Conservation (phyloP, 2,797 vertebrate genomes). For the Atherinosoma microstoma region DNA sequence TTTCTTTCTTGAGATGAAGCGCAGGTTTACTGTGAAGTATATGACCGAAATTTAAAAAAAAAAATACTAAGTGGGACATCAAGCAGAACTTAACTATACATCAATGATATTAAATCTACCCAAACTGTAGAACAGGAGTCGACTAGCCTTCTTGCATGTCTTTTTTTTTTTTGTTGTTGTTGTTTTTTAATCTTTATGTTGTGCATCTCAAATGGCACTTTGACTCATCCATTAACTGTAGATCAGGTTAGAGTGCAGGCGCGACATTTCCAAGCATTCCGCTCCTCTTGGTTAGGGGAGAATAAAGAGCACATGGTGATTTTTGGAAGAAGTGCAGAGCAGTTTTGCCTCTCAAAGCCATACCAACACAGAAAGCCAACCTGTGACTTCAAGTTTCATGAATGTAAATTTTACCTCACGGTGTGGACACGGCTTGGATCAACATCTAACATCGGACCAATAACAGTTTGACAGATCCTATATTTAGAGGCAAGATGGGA, state of each 20-base stretch:
- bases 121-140: slow-evolving; percentile 49
- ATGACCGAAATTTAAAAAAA: slow-evolving; percentile 38
- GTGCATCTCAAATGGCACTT: slow-evolving; percentile 78
- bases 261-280: slow-evolving; percentile 79
- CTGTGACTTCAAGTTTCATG: slow-evolving; percentile 78
- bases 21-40: slow-evolving; percentile 63
- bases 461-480: slow-evolving; percentile 65
- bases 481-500: slow-evolving; percentile 51
- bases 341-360: slow-evolving; percentile 77
- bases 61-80: slow-evolving; percentile 49
- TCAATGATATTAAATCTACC: slow-evolving; percentile 48
- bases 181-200: slow-evolving; percentile 17
- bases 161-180: background rate
- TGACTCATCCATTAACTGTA: slow-evolving; percentile 76
- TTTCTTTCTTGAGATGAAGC: slow-evolving; percentile 54
- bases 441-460: slow-evolving; percentile 81
- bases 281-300: slow-evolving; percentile 59
- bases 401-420: slow-evolving; percentile 84
- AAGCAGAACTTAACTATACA: slow-evolving; percentile 41
- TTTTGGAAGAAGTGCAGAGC: slow-evolving; percentile 56
- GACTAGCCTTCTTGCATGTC: slow-evolving; percentile 26
- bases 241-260: slow-evolving; percentile 71
- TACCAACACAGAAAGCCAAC: slow-evolving; percentile 78
- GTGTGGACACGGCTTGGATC: slow-evolving; percentile 75
- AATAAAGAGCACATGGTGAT: slow-evolving; percentile 72